These are phyloP conservation scores for Benthosema pterotum DNA, from an alignment of 2,797 vertebrate species.

Conservation along the genomic window DNA sequence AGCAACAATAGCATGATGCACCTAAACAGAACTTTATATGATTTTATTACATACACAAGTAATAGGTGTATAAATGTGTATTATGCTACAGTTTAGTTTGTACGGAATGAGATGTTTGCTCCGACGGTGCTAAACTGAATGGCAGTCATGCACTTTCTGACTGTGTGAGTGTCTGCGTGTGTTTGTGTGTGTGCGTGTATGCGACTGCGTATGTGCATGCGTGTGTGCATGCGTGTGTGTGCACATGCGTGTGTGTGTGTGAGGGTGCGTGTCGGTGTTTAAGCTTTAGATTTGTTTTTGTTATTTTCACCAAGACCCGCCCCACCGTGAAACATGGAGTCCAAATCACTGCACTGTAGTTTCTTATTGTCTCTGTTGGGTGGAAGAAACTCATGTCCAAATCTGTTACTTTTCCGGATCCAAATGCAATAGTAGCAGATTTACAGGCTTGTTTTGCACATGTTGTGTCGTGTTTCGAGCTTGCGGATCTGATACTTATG, in stretches of 20 bases:
- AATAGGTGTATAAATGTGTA: conserved; percentile 61
- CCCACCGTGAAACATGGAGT: conserved; percentile 67
- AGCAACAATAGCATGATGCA: conserved; percentile 72
- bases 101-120: conserved; percentile 74
- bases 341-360: conserved; percentile 75
- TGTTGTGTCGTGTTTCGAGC: too few relatives aligned
- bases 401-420: too few relatives aligned
- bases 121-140: conserved; percentile 82
- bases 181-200: conserved; percentile 23
- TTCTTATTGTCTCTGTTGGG: too few relatives aligned
- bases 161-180: conserved; percentile 35
- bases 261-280: background rate
- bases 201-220: conserved; percentile 12
- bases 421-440: too few relatives aligned
- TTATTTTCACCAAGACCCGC: conserved; percentile 28
- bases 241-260: conserved; percentile 1
- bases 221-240: background rate
- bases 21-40: conserved; percentile 65
- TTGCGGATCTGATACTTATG: too few relatives aligned
- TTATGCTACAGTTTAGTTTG: conserved; percentile 67
- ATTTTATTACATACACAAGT: conserved; percentile 58
- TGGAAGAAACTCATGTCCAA: too few relatives aligned
- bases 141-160: conserved; percentile 80
- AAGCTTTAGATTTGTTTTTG: conserved; percentile 43
- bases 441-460: too few relatives aligned